Conservation (phyloP, 1,140 invertebrate genomes). For the Macrosteles quadrilineatus region DNA sequence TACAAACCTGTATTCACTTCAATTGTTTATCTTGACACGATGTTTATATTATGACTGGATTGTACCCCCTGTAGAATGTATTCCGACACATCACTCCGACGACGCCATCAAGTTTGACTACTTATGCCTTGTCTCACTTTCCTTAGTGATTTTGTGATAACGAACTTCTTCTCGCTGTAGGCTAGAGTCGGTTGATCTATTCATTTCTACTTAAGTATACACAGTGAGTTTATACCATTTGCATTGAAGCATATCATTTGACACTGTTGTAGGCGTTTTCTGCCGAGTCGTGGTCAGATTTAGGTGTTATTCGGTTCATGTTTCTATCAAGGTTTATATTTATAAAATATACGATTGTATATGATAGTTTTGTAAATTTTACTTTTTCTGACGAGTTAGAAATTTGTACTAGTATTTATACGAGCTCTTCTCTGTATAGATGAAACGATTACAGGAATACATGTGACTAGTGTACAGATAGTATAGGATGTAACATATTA, state of each 20-base stretch:
- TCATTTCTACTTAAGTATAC: no score
- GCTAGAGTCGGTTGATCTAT: not conserved
- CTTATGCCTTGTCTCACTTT: no score
- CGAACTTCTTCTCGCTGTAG: not conserved
- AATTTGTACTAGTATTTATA: not conserved
- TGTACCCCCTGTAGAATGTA: no score
- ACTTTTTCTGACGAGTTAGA: not conserved
- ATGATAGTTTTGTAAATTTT: not conserved
- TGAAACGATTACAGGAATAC: conserved; percentile 18
- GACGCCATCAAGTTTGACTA: no score
- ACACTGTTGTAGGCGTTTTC: not conserved
- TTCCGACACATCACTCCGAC: no score
- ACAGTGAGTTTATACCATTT: not conserved
- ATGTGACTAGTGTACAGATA: conserved; percentile 18
- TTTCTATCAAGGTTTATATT: not conserved
- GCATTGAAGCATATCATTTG: not conserved
- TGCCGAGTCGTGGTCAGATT: not conserved
- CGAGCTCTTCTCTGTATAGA: not conserved
- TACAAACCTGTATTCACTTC: no score
- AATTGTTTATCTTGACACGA: no score
- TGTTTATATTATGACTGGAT: no score
- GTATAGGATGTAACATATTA: conserved; percentile 12
- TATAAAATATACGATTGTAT: not conserved
- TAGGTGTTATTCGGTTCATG: not conserved
- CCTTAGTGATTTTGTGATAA: no score